These are phyloP conservation scores for Taenaris catops DNA, from an alignment of 2,888 invertebrate species.

Conservation along the genomic window DNA sequence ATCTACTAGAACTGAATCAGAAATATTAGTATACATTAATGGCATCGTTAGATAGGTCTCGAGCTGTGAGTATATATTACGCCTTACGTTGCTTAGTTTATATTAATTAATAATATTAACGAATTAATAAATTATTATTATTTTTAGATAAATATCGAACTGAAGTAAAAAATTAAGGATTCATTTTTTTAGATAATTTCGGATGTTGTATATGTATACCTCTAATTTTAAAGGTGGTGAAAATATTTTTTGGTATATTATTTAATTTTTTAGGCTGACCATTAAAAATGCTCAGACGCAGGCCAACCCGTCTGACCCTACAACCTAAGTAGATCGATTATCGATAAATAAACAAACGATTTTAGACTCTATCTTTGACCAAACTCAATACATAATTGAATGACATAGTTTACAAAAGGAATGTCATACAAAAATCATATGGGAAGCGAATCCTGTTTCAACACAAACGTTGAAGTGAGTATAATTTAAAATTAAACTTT, in stretches of 20 bases:
- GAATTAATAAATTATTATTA: too few relatives aligned
- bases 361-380: slow-evolving; percentile 21
- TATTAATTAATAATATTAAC: too few relatives aligned
- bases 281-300: slow-evolving; percentile 29
- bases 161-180: too few relatives aligned
- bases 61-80: too few relatives aligned
- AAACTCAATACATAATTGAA: slow-evolving; percentile 27
- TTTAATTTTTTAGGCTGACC: slow-evolving; percentile 33
- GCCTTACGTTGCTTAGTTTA: too few relatives aligned
- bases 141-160: too few relatives aligned
- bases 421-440: slow-evolving; percentile 73
- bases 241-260: slow-evolving; percentile 16
- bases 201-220: too few relatives aligned
- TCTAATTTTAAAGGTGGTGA: too few relatives aligned
- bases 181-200: too few relatives aligned
- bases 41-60: too few relatives aligned
- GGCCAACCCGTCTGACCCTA: slow-evolving; percentile 43
- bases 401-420: slow-evolving; percentile 36
- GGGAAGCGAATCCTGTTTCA: slow-evolving; percentile 67
- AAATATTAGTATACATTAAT: too few relatives aligned
- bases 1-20: too few relatives aligned
- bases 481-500: slow-evolving; percentile 26
- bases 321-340: slow-evolving; percentile 49
- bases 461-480: slow-evolving; percentile 31
- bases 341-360: slow-evolving; percentile 26